Evolutionary conservation across 2,797 vertebrate genomes (phyloP).

Genomic region (Avahi laniger): DNA sequence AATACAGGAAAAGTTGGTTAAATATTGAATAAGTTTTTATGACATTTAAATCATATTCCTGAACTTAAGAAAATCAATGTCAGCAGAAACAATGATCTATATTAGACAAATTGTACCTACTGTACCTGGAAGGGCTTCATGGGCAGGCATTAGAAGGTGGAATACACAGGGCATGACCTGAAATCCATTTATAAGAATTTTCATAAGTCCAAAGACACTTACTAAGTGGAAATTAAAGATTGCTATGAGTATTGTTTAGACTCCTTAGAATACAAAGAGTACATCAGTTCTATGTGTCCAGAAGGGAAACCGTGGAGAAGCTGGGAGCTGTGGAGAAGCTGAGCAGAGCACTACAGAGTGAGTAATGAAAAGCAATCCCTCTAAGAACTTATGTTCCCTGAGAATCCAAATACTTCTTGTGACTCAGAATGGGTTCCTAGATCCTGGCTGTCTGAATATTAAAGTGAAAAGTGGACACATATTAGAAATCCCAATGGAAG

Average conservation of each 20-base stretch:
- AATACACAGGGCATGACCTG: background rate
- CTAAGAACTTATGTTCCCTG: background rate
- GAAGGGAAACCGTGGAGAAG: background rate
- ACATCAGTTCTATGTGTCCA: background rate
- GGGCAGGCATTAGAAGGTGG: background rate
- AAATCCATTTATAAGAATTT: background rate
- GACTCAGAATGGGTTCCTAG: background rate
- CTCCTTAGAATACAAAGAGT: background rate
- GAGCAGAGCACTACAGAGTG: background rate
- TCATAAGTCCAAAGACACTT: background rate
- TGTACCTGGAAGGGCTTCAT: background rate
- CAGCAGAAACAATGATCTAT: background rate
- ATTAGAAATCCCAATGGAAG: background rate
- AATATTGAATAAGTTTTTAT: background rate
- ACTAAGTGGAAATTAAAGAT: background rate
- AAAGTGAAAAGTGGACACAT: background rate
- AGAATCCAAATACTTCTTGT: background rate
- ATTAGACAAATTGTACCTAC: background rate
- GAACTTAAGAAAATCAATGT: background rate
- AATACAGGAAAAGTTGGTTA: background rate
- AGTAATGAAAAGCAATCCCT: background rate
- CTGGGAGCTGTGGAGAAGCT: background rate
- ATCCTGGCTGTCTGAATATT: background rate
- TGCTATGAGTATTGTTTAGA: background rate
- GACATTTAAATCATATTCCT: background rate